A percentile compares a stretch with the other conserved stretches of the same genome.
phyloP scores from a whole-genome alignment of 2,797 vertebrate species.

The Ciconia nigra region DNA sequence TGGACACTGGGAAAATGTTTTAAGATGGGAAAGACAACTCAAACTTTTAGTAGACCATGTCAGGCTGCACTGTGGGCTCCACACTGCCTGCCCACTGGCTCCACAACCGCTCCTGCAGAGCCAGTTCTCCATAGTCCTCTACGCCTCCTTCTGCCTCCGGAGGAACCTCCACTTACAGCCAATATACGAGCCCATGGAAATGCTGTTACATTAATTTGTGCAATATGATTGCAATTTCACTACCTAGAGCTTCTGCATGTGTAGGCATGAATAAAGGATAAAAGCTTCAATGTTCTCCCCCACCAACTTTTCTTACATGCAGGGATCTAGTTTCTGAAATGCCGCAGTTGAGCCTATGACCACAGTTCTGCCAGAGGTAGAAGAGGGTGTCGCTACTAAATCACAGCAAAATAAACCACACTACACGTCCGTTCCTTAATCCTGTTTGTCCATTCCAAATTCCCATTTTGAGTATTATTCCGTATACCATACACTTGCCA shows the following conservation, averaged over 20 bases:
- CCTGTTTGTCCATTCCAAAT: neutral
- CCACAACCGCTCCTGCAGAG: neutral
- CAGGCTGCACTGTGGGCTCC: neutral
- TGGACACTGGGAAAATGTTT: neutral
- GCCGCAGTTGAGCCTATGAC: neutral
- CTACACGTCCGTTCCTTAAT: rapidly evolving
- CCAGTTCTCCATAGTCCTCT: neutral
- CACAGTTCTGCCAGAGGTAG: neutral
- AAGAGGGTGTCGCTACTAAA: rapidly evolving
- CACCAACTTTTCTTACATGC: neutral
- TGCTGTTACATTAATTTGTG: neutral
- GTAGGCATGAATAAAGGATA: neutral
- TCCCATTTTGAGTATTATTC: neutral
- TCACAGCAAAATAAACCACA: neutral
- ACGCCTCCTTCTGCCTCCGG: neutral
- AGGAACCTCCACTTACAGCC: neutral
- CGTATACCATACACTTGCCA: neutral
- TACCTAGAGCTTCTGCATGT: neutral
- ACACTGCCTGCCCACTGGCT: neutral
- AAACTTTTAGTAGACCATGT: rapidly evolving
- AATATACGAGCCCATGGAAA: neutral
- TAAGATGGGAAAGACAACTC: neutral
- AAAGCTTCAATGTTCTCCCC: neutral
- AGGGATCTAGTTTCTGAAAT: neutral
- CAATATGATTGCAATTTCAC: neutral